Evolutionary conservation across 2,888 invertebrate genomes (phyloP), one percentile per base, ranked within the genome.

Genomic region (Dioctria linearis): DNA sequence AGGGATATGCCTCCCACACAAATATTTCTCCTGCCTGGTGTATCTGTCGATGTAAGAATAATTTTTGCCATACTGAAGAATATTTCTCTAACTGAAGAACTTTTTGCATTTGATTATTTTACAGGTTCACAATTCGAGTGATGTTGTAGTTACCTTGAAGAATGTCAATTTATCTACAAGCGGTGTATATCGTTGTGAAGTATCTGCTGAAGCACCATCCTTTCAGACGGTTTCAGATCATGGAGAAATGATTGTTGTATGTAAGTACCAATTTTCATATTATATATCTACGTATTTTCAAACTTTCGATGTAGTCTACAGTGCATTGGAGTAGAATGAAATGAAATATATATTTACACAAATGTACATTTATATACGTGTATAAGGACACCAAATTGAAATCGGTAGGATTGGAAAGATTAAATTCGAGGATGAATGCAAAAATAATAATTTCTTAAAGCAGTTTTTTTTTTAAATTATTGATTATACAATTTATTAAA

Each of bases 11-110:
- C 96, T 83, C 95, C 95, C 37, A 92, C 93, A 71, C 93, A 95
- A 88, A 93, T 93, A 85, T 96, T 96, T 87, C 90, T 92, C 61
- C 90, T 95, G 85, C 94, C 94, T 5, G 96, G 96, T 86, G 94
- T 96, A 83, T 93, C 93, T 84, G 96, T 96, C 69, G 95, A 96
- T 91, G 96, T 96, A 90, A 95, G 95, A 93, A 25, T 25, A 25
- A 25, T 25, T 84, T 43, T 46, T 39, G 39, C 39, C 39, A 2
- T 25, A 25, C 67, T 3, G 5, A 43, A 67, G 4, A n/a, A 54
- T 9, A 39, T 51, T 71, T 9, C 13, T 25, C 25, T 8, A 8
- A 67, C 25, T 49, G 69, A 37, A 57, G 40, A 59, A 75, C 37
- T 61, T 61, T n/a, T 25, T 25, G 25, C 25, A 25, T 25, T 25